Base-by-base conservation (phyloP, 2,113 vertebrate genomes). In the Seriola dumerili region DNA sequence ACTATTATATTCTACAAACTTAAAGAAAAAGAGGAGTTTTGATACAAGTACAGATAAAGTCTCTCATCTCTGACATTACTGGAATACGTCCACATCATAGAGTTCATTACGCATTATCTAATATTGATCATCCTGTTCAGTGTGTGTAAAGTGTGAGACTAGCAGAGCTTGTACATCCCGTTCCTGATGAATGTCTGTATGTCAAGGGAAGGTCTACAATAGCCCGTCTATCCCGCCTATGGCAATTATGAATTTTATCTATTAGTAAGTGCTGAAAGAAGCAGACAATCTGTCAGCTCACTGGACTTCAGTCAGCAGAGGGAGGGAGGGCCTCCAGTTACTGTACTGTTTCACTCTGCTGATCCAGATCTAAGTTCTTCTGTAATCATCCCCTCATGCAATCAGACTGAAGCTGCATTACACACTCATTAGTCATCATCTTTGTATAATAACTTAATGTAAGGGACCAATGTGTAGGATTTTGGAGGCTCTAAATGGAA, bases 221-320 rank as follows among this genome's bases (percentile, higher is more conserved):
- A 17, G 1, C 36, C 48, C 1, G 12, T 69, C 13, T 80, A 5
- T 44, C 72, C 46, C 46, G n/a, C 10, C 36, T 13, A 1, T 21
- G 17, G 72, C 29, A 59, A 9, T 67, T 38, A 57, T 59, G 23
- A 21, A 34, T 59, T 76, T 32, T 73, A 80, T 83, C 76, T 36
- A 0, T n/a, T 57, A 54, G 36, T 57, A 71, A 69, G 32, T 66
- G 36, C 57, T 71, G 80, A 77, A 68, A 79, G 5, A 17, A 38
- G 78, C 63, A 81, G 65, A 81, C 75, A 62, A 66, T 55, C 11
- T 14, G 34, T 34, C 8, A 1, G 9, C 5, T 57, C 3, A 21
- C 5, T 83, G 83, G 50, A 76, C 83, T 80, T 80, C 75, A 82
- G 66, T 72, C 82, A 44, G 78, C 46, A 59, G 58, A 81, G 48